Evolutionary conservation across 2,113 vertebrate species (phyloP).

Genomic region (rabbit (Oryctolagus cuniculus)): DNA sequence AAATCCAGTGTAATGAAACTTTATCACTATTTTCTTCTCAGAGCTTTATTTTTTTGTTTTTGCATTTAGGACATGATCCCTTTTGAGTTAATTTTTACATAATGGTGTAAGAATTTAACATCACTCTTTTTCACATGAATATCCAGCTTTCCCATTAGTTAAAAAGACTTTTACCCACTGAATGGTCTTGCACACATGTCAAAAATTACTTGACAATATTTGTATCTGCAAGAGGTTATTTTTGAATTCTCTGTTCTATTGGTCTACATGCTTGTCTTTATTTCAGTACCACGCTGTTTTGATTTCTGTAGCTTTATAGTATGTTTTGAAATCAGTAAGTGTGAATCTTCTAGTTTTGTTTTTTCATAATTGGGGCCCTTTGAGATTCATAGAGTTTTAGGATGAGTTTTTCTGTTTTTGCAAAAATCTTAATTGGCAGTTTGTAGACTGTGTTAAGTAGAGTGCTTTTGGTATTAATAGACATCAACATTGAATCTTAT

Average conservation of each 20-base stretch:
- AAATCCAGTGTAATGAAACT: neutral
- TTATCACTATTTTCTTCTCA: neutral
- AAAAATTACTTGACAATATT: neutral
- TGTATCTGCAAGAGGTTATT: neutral
- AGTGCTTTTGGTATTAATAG: neutral
- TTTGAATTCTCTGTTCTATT: neutral
- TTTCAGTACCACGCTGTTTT: neutral
- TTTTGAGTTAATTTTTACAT: neutral
- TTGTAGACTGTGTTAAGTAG: neutral
- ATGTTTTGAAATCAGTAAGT: neutral
- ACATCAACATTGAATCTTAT: neutral
- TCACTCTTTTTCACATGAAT: neutral
- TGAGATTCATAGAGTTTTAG: neutral
- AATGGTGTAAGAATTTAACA: neutral
- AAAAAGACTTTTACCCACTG: neutral
- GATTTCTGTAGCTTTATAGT: neutral
- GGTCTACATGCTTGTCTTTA: neutral
- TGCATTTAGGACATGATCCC: neutral
- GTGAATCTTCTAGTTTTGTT: neutral
- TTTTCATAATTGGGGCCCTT: neutral
- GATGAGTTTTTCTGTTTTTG: neutral
- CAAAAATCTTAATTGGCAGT: neutral
- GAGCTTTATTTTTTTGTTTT: neutral
- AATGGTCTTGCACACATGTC: neutral
- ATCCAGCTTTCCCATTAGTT: neutral